Base-by-base conservation (phyloP, 2,888 invertebrate genomes). In the Timandra comae region DNA sequence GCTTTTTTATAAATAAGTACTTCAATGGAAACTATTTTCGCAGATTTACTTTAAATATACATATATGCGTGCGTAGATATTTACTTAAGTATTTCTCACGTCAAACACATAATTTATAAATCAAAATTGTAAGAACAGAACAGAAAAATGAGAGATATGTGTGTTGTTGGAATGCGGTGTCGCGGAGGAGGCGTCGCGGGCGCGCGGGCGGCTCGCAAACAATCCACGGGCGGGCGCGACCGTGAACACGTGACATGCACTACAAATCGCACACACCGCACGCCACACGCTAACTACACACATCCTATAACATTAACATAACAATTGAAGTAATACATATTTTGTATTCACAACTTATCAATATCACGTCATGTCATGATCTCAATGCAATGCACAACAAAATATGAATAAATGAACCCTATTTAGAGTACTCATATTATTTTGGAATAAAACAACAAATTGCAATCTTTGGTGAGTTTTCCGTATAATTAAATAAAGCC, bases 401-500 rank as follows among this genome's bases (percentile, higher is more conserved):
- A n/a, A n/a, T n/a, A n/a, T n/a, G n/a, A n/a, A n/a, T n/a, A n/a
- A n/a, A n/a, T n/a, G n/a, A n/a, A n/a, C n/a, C n/a, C n/a, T n/a
- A n/a, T n/a, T n/a, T n/a, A n/a, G n/a, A n/a, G n/a, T n/a, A n/a
- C n/a, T n/a, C n/a, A n/a, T n/a, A n/a, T n/a, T n/a, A n/a, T n/a
- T n/a, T n/a, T n/a, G n/a, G n/a, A n/a, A n/a, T n/a, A 51, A 52
- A 56, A 57, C 46, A 39, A 52, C 54, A 64, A 63, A 60, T 63
- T 63, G 50, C 52, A 55, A 54, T 64, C 59, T 69, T 65, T 67
- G 63, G 59, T 61, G 48, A 63, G 56, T 63, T 67, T 56, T 56
- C 59, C 49, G 64, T 59, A 49, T 69, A 75, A 75, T 71, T 63
- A 71, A 80, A 76, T 77, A 73, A 77, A 70, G 16, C 69, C 57